These are phyloP conservation scores for Glaucopsyche alexis DNA, from an alignment of 2,888 invertebrate species.

Conservation along the genomic window DNA sequence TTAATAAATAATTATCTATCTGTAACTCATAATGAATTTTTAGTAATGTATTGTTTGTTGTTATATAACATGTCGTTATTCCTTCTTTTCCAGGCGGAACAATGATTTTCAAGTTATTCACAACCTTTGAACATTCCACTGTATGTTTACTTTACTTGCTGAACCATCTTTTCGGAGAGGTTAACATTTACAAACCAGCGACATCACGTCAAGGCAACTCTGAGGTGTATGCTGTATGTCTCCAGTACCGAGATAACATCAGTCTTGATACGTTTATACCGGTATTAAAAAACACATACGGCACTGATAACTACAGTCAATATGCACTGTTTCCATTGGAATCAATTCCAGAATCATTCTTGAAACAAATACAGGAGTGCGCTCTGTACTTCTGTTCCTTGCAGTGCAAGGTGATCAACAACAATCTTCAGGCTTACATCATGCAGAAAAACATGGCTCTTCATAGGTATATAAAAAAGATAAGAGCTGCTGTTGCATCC, in stretches of 20 bases:
- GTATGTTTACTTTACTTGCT: conserved; percentile 89
- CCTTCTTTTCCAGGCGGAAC: conserved; percentile 81
- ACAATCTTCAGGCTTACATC: conserved; percentile 83
- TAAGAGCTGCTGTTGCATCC: conserved; percentile 74
- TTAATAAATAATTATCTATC: conserved; percentile 40
- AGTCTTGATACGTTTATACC: conserved; percentile 63
- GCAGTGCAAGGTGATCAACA: conserved; percentile 84
- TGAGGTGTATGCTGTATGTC: conserved; percentile 92
- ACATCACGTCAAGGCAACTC: conserved; percentile 98
- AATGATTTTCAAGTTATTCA: conserved; percentile 94
- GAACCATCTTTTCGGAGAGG: conserved; percentile 85
- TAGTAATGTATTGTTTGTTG: too few relatives aligned
- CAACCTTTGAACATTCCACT: conserved; percentile 91
- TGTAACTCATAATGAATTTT: too few relatives aligned
- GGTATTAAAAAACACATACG: conserved; percentile 67
- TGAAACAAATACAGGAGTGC: conserved; percentile 83
- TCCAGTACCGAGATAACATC: conserved; percentile 77
- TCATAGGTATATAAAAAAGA: conserved; percentile 66
- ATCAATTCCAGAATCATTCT: conserved; percentile 81
- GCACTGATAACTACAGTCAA: conserved; percentile 57
- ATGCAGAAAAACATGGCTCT: conserved; percentile 64
- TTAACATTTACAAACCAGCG: conserved; percentile 91
- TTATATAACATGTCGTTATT: too few relatives aligned
- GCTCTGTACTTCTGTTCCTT: conserved; percentile 83
- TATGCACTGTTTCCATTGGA: conserved; percentile 80